Conservation (phyloP, 23 tunicate species). For the Halocynthia roretzi region DNA sequence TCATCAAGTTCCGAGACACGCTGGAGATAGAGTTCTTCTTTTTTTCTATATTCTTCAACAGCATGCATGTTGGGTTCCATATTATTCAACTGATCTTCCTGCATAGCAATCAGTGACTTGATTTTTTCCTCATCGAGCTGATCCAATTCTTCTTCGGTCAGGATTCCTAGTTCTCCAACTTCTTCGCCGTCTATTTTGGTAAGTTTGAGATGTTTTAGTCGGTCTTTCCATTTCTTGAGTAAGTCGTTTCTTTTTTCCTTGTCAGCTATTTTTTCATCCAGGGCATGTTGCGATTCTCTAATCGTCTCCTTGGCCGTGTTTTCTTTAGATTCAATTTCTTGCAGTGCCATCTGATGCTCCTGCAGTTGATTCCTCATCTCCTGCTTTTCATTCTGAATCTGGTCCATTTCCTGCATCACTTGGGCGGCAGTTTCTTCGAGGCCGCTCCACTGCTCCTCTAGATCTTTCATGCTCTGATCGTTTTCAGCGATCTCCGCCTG, state of each 20-base stretch:
- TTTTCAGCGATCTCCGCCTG: slow-evolving; percentile 42
- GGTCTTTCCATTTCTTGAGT: slow-evolving; percentile 11
- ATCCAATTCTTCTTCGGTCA: slow-evolving; percentile 59
- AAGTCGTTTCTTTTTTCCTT: slow-evolving; percentile 17
- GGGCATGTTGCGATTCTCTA: slow-evolving; percentile 1
- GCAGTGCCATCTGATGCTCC: slow-evolving; percentile 18
- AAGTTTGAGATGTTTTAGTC: slow-evolving; percentile 37
- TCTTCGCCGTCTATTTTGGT: slow-evolving; percentile 65
- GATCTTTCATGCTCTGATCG: slow-evolving; percentile 25
- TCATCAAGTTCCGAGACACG: slow-evolving; percentile 76
- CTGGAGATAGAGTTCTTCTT: slow-evolving; percentile 68
- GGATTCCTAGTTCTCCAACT: slow-evolving; percentile 18
- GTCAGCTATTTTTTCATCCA: slow-evolving; percentile 13
- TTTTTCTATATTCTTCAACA: slow-evolving; percentile 66
- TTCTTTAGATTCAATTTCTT: slow-evolving; percentile 20
- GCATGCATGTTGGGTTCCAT: slow-evolving; percentile 73
- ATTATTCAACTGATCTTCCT: slow-evolving; percentile 37
- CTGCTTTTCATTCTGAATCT: slow-evolving; percentile 17
- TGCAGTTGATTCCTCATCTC: slow-evolving; percentile 13
- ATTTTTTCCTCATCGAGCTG: slow-evolving; percentile 23
- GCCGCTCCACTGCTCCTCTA: slow-evolving; percentile 61
- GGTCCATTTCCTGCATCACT: slow-evolving; percentile 13
- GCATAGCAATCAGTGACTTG: slow-evolving; percentile 24
- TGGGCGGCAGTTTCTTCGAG: slow-evolving; percentile 31
- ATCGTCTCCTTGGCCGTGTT: slow-evolving; percentile 8